Evolutionary conservation across 2,888 invertebrate genomes (phyloP), one percentile per base, ranked within the genome.

Genomic region (Lithodes maja): DNA sequence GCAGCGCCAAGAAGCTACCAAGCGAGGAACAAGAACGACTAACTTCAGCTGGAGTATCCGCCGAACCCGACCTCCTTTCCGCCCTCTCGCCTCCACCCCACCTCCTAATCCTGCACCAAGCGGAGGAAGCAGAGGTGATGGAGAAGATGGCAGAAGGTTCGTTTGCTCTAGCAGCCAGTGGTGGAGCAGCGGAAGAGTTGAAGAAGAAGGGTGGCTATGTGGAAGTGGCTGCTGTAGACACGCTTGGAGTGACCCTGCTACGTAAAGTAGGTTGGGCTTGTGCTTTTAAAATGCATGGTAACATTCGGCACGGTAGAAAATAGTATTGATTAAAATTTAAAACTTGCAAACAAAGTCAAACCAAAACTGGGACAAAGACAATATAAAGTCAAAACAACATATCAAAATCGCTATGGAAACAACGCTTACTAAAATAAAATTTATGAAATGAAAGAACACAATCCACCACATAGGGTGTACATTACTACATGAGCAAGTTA

Each of bases 161-260:
- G 1, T 90, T 90, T 54, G 68, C 87, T 12, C 54, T 90, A 71
- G 79, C 85, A 69, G 75, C 82, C 33, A 50, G 52, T 17, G 54
- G 75, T 17, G 78, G 55, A 49, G 52, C 80, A 17, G 95, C 95
- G 33, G 93, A 94, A 0, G 95, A 96, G 93, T 93, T 94, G 9
- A 33, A 33, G 33, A 94, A 95, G 74, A 93, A 94, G 53, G 93
- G 96, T 85, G 95, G 95, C 90, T 95, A 95, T 3, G 94, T 95
- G 83, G 95, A 92, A 7, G 94, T 97, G 33, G 96, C 96, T 93
- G 94, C 96, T n/a, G 93, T 95, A 0, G 93, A 94, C 82, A 96
- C 96, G 94, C 96, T 77, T 55, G 84, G 75, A 3, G 15, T 85
- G 68, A 55, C 49, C 2, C 81, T 89, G 5, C 17, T 89, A 2